Conservation (phyloP, 2,797 vertebrate species). For the Stomatorhinus walkeri region DNA sequence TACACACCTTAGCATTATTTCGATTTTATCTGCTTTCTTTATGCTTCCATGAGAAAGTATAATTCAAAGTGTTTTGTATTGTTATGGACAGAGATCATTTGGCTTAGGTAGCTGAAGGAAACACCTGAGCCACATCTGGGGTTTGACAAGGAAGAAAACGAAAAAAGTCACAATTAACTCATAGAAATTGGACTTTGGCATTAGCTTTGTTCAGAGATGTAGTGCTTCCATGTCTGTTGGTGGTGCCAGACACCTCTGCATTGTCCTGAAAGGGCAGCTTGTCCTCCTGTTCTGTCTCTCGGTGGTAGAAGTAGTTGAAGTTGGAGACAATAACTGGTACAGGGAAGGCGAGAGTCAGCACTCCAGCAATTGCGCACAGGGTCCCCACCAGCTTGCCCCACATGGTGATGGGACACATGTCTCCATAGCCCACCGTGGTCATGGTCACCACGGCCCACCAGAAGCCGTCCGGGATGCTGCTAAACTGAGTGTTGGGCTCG, state of each 20-base stretch:
- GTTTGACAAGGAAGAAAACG: neutral
- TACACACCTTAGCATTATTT: neutral
- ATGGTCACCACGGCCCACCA: slow-evolving; percentile 99
- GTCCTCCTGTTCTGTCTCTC: slow-evolving; percentile 87
- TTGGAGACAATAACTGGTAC: slow-evolving; percentile 96
- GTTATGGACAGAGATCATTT: neutral
- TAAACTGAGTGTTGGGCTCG: slow-evolving; percentile 85
- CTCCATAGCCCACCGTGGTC: slow-evolving; percentile 95
- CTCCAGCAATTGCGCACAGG: slow-evolving; percentile 88
- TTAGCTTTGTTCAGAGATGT: slow-evolving; percentile 53
- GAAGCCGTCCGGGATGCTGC: slow-evolving; percentile 93
- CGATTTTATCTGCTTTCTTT: neutral
- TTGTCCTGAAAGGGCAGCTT: slow-evolving; percentile 62
- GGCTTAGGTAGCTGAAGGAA: neutral
- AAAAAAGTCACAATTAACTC: neutral
- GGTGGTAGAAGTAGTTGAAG: slow-evolving; percentile 97
- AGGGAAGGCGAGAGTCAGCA: slow-evolving; percentile 90
- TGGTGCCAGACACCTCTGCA: slow-evolving; percentile 51
- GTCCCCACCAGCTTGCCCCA: slow-evolving; percentile 91
- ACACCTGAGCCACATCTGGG: neutral
- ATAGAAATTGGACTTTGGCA: slow-evolving; percentile 35
- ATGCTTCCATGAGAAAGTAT: neutral
- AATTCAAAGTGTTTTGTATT: neutral
- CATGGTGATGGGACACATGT: slow-evolving; percentile 91
- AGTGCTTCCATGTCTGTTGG: slow-evolving; percentile 58